Percentiles rank a stretch among this genome's conserved stretches.
phyloP scores from a whole-genome alignment of 2,797 vertebrate species.

The Sebastes reedi region DNA sequence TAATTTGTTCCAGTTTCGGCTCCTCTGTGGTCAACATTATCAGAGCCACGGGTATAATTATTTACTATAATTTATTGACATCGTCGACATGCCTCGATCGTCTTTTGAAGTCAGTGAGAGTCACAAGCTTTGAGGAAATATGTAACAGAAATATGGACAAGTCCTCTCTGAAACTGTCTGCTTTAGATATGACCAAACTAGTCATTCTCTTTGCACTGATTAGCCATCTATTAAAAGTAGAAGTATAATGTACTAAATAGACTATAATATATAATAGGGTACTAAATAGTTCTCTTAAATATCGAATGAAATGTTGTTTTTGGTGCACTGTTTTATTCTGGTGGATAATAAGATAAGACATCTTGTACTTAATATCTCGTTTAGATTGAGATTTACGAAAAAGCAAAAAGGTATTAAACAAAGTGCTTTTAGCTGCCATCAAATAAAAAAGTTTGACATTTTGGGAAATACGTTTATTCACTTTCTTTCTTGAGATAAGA shows the following conservation, averaged over 20 bases:
- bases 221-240: not conserved
- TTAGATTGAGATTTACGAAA: not conserved
- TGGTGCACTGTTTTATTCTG: not conserved
- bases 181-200: not conserved
- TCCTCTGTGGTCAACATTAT: constrained; percentile 39
- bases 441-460: not conserved
- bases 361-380: not conserved
- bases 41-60: constrained; percentile 24
- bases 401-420: not conserved
- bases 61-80: constrained; percentile 22
- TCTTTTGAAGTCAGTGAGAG: constrained; percentile 42
- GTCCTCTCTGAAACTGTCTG: not conserved
- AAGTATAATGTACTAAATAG: not conserved
- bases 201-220: not conserved
- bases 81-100: constrained; percentile 28
- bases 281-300: not conserved
- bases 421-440: not conserved
- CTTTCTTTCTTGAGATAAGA: not conserved
- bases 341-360: not conserved
- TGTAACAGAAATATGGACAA: constrained; percentile 14
- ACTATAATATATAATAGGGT: not conserved
- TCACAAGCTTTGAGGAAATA: constrained; percentile 32
- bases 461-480: not conserved
- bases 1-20: constrained; percentile 64
- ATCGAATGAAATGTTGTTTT: not conserved